Evolutionary conservation across 1,140 invertebrate genomes (phyloP).

Genomic region (Drosophila willistoni): DNA sequence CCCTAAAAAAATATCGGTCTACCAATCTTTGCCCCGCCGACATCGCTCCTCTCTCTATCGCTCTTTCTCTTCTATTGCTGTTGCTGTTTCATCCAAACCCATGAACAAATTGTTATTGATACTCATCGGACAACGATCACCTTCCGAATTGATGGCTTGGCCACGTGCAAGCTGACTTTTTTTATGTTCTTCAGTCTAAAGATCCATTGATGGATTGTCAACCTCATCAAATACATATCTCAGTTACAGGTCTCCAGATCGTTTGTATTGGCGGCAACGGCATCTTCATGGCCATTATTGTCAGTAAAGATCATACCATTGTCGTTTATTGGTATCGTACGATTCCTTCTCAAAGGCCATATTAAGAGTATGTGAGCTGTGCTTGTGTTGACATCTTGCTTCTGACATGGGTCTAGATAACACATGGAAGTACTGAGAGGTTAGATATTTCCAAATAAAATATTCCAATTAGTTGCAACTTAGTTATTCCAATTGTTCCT

Average conservation of each 20-base stretch:
- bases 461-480: too few species aligned
- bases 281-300: constrained; percentile 64
- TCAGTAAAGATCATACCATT: constrained; percentile 58
- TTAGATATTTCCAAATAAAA: too few species aligned
- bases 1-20: constrained; percentile 19
- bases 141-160: constrained; percentile 64
- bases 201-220: constrained; percentile 75
- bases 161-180: constrained; percentile 48
- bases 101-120: constrained; percentile 77
- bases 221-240: constrained; percentile 77
- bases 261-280: constrained; percentile 20
- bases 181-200: constrained; percentile 65
- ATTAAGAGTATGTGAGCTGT: constrained; percentile 11
- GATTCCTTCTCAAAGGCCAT: constrained; percentile 42
- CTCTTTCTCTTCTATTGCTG: not conserved
- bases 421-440: not conserved
- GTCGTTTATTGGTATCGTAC: constrained; percentile 58
- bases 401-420: not conserved
- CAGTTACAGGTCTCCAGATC: constrained; percentile 30
- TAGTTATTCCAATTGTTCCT: too few species aligned
- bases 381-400: not conserved
- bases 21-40: too few species aligned
- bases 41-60: not conserved
- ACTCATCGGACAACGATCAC: constrained; percentile 66
- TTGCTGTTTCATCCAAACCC: not conserved